Evolutionary conservation across 2,113 vertebrate genomes (phyloP), one percentile per base, ranked within the genome.

Genomic region (Ceyx cyanopectus): DNA sequence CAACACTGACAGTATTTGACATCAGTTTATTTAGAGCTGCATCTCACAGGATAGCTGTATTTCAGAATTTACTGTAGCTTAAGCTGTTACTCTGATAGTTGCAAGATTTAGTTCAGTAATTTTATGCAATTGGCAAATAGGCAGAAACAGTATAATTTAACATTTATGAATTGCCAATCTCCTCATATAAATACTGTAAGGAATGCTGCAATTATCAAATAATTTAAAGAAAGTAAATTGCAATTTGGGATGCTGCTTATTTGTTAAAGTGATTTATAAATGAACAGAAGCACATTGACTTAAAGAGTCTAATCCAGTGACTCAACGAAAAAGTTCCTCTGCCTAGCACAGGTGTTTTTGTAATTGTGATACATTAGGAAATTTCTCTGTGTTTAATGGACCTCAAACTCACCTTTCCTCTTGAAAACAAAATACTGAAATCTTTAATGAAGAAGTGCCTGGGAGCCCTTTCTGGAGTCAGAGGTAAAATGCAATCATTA

Each of bases 121-220:
- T 95, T 92, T 77, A 85, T 89, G 75, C 72, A 80, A 66, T 15
- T 87, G 66, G 37, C 78, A 94, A 93, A 85, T 34, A 85, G 29
- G 66, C 67, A 94, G 60, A 91, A 81, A 81, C 48, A 87, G 67
- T 69, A 85, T 63, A 94, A 96, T 94, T 92, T 63, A 92, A 74
- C 57, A 80, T 92, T 93, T 88, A 66, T 88, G 56, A 90, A 85
- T 91, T 90, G 61, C 68, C 87, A 80, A 14, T 92, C 66, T 93
- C 72, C 60, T 82, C 75, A 67, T 27, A 89, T 84, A 96, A 94
- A 92, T 94, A 92, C 89, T 80, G 81, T 65, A 91, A 96, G 93
- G 50, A 94, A 84, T 32, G 54, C 30, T 73, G 62, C 70, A 81
- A 90, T 92, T 92, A 76, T 80, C 88, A 82, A 86, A 93, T 85